A percentile compares a stretch with the other conserved stretches of the same genome.
These are phyloP conservation scores for Rhagonycha fulva DNA, from an alignment of 2,888 invertebrate genomes.

Conservation along the genomic window DNA sequence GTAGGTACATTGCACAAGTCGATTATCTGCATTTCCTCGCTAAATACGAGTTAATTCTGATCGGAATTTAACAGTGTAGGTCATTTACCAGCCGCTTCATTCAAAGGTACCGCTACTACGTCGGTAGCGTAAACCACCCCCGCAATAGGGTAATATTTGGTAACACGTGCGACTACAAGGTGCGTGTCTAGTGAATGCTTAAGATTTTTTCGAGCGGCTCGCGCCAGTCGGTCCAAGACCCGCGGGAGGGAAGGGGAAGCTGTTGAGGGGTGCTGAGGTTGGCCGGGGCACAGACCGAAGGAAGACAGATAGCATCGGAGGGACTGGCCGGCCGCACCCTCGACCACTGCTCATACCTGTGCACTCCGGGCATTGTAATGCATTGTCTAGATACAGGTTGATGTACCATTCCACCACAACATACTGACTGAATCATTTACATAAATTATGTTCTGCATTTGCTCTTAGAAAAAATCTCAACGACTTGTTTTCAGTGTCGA, in stretches of 20 bases:
- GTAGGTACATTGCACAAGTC: conserved; percentile 1
- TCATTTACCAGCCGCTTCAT: conserved; percentile 29
- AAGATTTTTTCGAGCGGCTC: conserved; percentile 44
- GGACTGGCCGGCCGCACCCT: conserved; percentile 49
- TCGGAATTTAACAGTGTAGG: conserved; percentile 20
- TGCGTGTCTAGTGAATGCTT: conserved; percentile 44
- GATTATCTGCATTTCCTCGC: conserved; percentile 13
- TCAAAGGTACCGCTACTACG: conserved; percentile 32
- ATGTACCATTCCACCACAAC: conserved; percentile 34
- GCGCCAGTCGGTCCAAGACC: conserved; percentile 37
- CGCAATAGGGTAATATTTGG: conserved; percentile 41
- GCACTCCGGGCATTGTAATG: conserved; percentile 41
- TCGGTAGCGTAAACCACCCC: conserved; percentile 33
- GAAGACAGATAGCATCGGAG: conserved; percentile 49
- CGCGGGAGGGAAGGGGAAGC: conserved; percentile 25
- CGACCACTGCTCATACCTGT: conserved; percentile 41
- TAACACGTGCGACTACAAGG: conserved; percentile 45
- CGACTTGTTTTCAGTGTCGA: not conserved
- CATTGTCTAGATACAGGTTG: conserved; percentile 41
- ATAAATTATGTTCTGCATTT: conserved; percentile 26
- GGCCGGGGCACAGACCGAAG: conserved; percentile 40
- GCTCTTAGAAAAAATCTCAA: not conserved
- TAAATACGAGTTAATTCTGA: not conserved
- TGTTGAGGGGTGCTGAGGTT: conserved; percentile 44
- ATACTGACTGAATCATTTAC: conserved; percentile 29